These are phyloP conservation scores for Eurypyga helias DNA, from an alignment of 2,113 vertebrate genomes.

Conservation along the genomic window DNA sequence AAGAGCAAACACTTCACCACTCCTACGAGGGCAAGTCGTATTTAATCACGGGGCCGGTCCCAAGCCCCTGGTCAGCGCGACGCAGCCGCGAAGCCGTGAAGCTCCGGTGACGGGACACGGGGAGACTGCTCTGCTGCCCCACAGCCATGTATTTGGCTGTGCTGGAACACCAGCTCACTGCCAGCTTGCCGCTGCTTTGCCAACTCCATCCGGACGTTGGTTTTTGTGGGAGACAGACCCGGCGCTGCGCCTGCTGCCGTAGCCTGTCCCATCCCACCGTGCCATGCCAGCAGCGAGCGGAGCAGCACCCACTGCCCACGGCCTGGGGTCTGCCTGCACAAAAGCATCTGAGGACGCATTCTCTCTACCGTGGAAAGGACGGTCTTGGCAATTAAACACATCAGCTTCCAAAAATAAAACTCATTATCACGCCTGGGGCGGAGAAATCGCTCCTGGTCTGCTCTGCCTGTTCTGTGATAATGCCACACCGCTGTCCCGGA, in stretches of 20 bases:
- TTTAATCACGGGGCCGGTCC: not conserved
- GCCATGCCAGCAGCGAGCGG: not conserved
- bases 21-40: rapidly evolving
- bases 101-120: not conserved
- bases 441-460: not conserved
- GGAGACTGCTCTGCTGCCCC: not conserved
- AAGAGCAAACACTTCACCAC: rapidly evolving
- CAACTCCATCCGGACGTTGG: rapidly evolving
- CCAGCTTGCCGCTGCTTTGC: not conserved
- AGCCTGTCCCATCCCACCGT: not conserved
- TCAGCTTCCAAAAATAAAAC: not conserved
- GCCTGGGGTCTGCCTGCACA: not conserved
- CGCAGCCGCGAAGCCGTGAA: not conserved
- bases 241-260: not conserved
- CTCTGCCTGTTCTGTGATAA: not conserved
- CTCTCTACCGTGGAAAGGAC: not conserved
- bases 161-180: rapidly evolving
- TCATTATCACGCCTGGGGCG: not conserved
- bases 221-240: not conserved
- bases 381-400: not conserved
- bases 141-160: not conserved
- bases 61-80: rapidly evolving
- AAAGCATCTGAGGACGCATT: not conserved
- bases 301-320: not conserved
- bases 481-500: not conserved